phyloP scores from a whole-genome alignment of 2,888 invertebrate species.

The Adineta ricciae region DNA sequence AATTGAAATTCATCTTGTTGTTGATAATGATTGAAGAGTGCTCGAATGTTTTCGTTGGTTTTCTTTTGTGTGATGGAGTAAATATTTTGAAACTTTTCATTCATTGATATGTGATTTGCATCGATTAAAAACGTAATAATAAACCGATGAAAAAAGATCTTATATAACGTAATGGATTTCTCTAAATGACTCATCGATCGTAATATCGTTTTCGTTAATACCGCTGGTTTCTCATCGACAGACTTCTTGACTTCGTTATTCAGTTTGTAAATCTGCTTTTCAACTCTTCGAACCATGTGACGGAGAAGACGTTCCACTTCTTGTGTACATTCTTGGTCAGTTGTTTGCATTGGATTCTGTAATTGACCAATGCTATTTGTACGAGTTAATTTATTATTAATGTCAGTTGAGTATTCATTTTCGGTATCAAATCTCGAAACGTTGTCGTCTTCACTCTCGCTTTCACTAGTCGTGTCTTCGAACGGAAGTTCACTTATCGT shows the following conservation, averaged over 20 bases:
- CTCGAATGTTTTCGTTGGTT: not conserved
- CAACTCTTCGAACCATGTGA: not conserved
- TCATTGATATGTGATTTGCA: not conserved
- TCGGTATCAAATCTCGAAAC: not conserved
- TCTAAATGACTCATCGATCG: constrained; percentile 18
- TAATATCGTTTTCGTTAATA: not conserved
- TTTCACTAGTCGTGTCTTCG: not conserved
- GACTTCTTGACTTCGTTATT: not conserved
- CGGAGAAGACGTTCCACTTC: not conserved
- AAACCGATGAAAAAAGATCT: constrained; percentile 1
- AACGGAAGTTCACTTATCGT: not conserved
- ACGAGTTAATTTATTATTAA: not conserved
- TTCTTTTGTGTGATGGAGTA: constrained; percentile 8
- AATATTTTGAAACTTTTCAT: constrained; percentile 15
- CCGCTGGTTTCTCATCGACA: not conserved
- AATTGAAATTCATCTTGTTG: not conserved
- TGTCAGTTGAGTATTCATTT: not conserved
- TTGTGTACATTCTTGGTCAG: not conserved
- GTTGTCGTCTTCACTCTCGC: not conserved
- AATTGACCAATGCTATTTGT: not conserved
- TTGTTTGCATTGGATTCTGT: not conserved
- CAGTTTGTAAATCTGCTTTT: not conserved
- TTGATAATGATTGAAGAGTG: constrained; percentile 9
- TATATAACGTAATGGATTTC: constrained; percentile 6
- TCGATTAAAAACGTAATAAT: not conserved